Conservation (phyloP, 2,888 invertebrate genomes). For the Coecobrya sp. region DNA sequence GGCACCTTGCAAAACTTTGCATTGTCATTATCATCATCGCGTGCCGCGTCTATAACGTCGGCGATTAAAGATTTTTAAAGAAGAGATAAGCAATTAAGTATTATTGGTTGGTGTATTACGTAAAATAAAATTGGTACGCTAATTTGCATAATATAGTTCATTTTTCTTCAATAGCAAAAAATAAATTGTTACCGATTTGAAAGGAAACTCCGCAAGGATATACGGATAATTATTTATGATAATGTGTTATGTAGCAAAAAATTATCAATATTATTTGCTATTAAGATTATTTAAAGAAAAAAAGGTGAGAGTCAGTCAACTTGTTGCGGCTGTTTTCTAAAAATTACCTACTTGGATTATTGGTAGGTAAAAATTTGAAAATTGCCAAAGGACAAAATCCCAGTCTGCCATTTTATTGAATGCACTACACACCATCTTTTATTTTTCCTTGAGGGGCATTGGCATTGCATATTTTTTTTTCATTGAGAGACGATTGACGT, state of each 20-base stretch:
- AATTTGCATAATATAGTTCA: too few relatives aligned
- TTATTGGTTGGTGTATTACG: too few relatives aligned
- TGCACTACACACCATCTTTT: too few relatives aligned
- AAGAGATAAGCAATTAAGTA: too few relatives aligned
- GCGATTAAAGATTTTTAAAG: background rate
- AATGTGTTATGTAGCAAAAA: background rate
- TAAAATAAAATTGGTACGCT: too few relatives aligned
- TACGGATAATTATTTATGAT: background rate
- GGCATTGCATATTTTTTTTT: slow-evolving; percentile 10
- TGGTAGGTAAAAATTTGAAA: too few relatives aligned
- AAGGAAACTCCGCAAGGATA: too few relatives aligned
- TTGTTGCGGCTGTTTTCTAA: background rate
- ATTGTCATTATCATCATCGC: slow-evolving; percentile 6
- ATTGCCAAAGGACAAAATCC: slow-evolving; percentile 16
- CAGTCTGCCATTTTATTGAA: too few relatives aligned
- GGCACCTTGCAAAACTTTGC: background rate
- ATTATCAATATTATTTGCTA: background rate
- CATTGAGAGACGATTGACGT: too few relatives aligned
- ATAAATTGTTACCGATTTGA: too few relatives aligned
- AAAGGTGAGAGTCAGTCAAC: background rate
- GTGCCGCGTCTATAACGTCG: background rate
- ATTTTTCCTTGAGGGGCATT: slow-evolving; percentile 8
- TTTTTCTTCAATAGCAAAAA: too few relatives aligned
- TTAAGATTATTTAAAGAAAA: background rate
- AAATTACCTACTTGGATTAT: too few relatives aligned